phyloP scores from a whole-genome alignment of 2,113 vertebrate genomes.

The Meriones unguiculatus region DNA sequence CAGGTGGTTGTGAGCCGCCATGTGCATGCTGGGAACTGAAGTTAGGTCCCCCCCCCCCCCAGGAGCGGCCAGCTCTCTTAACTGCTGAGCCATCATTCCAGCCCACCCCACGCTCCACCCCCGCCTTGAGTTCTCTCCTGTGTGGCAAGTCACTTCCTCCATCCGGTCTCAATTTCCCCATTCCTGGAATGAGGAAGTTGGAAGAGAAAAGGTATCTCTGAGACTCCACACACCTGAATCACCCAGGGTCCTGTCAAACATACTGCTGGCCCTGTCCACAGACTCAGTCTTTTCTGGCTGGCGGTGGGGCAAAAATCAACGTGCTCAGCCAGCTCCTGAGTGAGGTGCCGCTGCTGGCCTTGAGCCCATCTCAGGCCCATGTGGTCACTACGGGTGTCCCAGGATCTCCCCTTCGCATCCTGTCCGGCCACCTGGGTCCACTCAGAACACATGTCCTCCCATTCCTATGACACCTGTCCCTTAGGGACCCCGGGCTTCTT shows the following conservation, averaged over 20 bases:
- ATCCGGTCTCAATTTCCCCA: neutral
- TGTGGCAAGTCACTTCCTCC: neutral
- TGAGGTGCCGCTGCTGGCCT: neutral
- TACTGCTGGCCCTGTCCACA: neutral
- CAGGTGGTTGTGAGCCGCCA: neutral
- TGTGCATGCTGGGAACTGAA: neutral
- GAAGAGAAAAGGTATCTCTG: neutral
- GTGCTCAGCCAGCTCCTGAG: neutral
- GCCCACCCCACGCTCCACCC: neutral
- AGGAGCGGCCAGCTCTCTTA: neutral
- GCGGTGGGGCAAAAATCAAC: neutral
- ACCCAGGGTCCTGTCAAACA: neutral
- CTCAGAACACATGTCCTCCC: neutral
- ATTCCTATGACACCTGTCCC: neutral
- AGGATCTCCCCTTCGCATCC: neutral
- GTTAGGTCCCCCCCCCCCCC: neutral
- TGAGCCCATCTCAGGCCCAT: neutral
- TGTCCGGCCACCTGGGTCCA: neutral
- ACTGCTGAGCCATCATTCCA: neutral
- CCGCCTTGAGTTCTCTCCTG: neutral
- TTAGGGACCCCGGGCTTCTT: neutral
- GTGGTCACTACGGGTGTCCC: neutral
- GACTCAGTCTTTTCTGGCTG: neutral
- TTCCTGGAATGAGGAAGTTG: slow-evolving; percentile 58
- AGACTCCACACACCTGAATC: neutral